phyloP scores from a whole-genome alignment of 2,888 invertebrate genomes.

The Salpingus planirostris region DNA sequence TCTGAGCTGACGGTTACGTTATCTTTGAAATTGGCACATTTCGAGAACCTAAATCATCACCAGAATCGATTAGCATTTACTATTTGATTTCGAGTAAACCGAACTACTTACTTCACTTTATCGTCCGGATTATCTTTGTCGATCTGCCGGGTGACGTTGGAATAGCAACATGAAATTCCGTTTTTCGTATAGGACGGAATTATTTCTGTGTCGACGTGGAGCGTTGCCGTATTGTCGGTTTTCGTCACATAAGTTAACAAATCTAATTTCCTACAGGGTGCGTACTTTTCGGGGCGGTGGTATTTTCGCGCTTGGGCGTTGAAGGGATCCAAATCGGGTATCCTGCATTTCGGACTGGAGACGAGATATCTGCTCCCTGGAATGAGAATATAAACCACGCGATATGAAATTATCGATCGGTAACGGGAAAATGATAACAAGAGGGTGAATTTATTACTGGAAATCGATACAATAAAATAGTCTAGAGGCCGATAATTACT shows the following conservation, averaged over 20 bases:
- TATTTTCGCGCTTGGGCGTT: conserved; percentile 46
- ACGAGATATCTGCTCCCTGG: conserved; percentile 42
- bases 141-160: conserved; percentile 23
- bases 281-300: conserved; percentile 46
- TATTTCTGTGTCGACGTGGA: conserved; percentile 31
- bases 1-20: conserved; percentile 39
- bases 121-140: conserved; percentile 24
- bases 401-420: too few relatives aligned
- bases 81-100: too few relatives aligned
- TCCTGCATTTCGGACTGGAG: conserved; percentile 54
- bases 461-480: too few relatives aligned
- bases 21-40: conserved; percentile 43
- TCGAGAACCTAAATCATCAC: conserved; percentile 43
- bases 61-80: background rate
- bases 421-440: too few relatives aligned
- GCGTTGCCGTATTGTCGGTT: conserved; percentile 28
- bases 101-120: conserved; percentile 24
- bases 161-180: conserved; percentile 28
- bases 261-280: conserved; percentile 42
- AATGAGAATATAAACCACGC: too few relatives aligned
- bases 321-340: conserved; percentile 53
- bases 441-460: too few relatives aligned
- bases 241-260: conserved; percentile 34
- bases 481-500: too few relatives aligned
- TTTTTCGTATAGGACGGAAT: conserved; percentile 28